phyloP scores from a whole-genome alignment of 2,888 invertebrate genomes.

The Eurois occulta region DNA sequence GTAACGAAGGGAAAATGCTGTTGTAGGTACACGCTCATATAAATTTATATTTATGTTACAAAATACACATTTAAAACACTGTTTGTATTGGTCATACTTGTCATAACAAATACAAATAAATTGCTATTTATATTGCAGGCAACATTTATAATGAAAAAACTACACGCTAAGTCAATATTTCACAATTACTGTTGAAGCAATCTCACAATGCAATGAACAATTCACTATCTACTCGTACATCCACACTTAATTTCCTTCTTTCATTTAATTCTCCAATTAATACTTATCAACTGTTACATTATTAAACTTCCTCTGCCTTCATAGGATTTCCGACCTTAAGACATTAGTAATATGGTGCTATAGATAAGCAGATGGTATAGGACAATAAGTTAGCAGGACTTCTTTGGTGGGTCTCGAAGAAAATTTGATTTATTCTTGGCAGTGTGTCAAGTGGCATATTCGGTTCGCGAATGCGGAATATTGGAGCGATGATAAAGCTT shows the following conservation, averaged over 20 bases:
- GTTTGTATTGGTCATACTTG: neutral
- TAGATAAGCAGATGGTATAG: constrained; percentile 48
- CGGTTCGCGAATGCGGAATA: constrained; percentile 81
- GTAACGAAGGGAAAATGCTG: neutral
- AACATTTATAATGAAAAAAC: neutral
- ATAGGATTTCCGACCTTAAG: constrained; percentile 37
- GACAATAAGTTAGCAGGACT: constrained; percentile 53
- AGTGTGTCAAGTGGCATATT: constrained; percentile 85
- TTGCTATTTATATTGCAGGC: neutral
- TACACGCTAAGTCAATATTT: neutral
- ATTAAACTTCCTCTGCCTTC: constrained; percentile 8
- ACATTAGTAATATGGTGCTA: constrained; percentile 21
- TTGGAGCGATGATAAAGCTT: constrained; percentile 83
- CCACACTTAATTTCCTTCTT: constrained; percentile 46
- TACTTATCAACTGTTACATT: constrained; percentile 45
- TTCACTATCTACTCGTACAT: constrained; percentile 39
- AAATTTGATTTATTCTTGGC: constrained; percentile 88
- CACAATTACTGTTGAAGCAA: constrained; percentile 13
- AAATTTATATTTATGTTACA: neutral
- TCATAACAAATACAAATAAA: neutral
- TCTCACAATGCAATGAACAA: constrained; percentile 35
- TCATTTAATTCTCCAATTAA: constrained; percentile 54
- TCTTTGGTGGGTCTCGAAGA: constrained; percentile 63
- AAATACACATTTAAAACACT: neutral
- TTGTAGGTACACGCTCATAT: neutral